Percentiles rank a stretch among this genome's conserved stretches.
Evolutionary conservation across 2,797 vertebrate species (phyloP).

Genomic region (Lacerta bilineata): DNA sequence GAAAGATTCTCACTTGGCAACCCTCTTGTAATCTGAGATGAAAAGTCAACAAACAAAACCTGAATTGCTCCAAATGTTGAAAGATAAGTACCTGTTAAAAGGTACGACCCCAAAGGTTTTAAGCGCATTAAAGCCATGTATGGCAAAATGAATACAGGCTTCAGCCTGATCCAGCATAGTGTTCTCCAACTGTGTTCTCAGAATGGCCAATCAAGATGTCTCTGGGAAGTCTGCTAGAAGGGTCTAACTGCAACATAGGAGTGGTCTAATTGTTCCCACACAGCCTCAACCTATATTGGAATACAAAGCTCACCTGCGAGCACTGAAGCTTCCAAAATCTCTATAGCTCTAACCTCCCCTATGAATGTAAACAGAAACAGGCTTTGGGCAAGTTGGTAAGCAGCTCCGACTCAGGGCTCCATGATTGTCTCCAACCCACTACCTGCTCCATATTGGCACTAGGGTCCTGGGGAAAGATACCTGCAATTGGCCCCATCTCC

Average conservation of each 20-base stretch:
- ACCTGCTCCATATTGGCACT: neutral
- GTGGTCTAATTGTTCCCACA: neutral
- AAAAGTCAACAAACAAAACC: neutral
- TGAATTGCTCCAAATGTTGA: neutral
- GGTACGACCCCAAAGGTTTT: neutral
- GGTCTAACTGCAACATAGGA: no score
- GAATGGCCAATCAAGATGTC: no score
- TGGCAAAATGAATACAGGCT: neutral
- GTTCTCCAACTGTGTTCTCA: no score
- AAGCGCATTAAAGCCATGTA: neutral
- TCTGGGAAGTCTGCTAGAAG: no score
- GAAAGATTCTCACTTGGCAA: slow-evolving; percentile 29
- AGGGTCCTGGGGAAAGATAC: neutral
- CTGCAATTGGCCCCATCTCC: neutral
- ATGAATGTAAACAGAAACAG: neutral
- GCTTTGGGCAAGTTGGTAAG: neutral
- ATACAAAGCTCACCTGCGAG: neutral
- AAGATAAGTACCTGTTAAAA: slow-evolving; percentile 40
- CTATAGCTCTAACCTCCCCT: neutral
- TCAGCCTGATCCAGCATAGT: no score
- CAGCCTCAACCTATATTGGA: neutral
- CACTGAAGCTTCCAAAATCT: neutral
- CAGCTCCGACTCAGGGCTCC: neutral
- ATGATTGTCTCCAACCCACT: neutral
- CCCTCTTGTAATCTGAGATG: neutral